Evolutionary conservation across 2,888 invertebrate genomes (phyloP).

Genomic region (Lycocerus yunnanus): DNA sequence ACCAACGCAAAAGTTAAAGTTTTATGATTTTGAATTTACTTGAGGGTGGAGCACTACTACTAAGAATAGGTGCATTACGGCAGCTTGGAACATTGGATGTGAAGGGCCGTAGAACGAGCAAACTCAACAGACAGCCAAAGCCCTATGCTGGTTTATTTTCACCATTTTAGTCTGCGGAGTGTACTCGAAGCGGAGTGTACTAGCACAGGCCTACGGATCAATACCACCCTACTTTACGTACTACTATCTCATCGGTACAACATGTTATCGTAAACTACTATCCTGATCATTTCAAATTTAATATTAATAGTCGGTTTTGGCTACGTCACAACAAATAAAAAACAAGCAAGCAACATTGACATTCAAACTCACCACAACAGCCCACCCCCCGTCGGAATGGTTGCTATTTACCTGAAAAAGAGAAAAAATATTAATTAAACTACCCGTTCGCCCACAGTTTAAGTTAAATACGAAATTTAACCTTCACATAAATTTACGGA

Average conservation of each 20-base stretch:
- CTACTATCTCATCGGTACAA: slow-evolving; percentile 24
- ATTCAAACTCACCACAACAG: background rate
- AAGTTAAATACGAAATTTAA: background rate
- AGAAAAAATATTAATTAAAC: background rate
- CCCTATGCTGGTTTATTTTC: slow-evolving; percentile 28
- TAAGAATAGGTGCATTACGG: slow-evolving; percentile 4
- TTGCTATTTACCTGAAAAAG: background rate
- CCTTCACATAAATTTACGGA: background rate
- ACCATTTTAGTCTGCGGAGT: slow-evolving; percentile 15
- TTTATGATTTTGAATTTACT: slow-evolving; percentile 8
- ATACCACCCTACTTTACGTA: slow-evolving; percentile 31
- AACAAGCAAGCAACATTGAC: background rate
- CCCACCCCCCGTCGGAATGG: background rate
- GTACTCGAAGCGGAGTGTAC: slow-evolving; percentile 13
- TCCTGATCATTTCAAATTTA: background rate
- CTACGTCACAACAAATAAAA: background rate
- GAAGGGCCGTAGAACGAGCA: slow-evolving; percentile 15
- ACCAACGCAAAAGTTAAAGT: slow-evolving; percentile 5
- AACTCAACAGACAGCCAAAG: slow-evolving; percentile 19
- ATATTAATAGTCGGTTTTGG: background rate
- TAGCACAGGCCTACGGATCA: slow-evolving; percentile 34
- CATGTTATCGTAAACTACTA: slow-evolving; percentile 1
- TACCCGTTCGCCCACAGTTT: background rate
- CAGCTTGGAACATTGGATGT: background rate
- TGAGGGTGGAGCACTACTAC: background rate